Evolutionary conservation across 1,140 invertebrate species (phyloP), one percentile per base, ranked within the genome.

Genomic region (Apis mellifera): DNA sequence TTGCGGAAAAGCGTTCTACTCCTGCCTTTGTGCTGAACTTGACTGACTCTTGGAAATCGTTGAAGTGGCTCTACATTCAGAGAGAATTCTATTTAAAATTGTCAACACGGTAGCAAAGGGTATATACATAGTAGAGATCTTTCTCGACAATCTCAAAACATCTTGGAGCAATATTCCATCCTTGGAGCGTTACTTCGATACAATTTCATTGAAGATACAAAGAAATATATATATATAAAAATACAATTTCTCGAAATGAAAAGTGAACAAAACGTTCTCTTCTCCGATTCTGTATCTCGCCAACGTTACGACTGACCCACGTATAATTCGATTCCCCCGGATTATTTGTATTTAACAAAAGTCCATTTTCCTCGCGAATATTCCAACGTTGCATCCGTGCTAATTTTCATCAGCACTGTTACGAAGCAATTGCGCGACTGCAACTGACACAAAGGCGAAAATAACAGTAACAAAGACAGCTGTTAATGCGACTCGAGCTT

Each of bases 351-450:
- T 59, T 21, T 21, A 54, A 60, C 68, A 32, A 32, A 78, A 71
- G 59, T 57, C 72, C 21, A 15, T 78, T 52, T 60, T 54, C 48
- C 19, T 17, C 7, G 23, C 26, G 66, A 12, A 21, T 26, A 62
- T 52, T 52, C 54, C 32, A 78, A 78, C 32, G n/a, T 78, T 55
- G 66, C 76, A 32, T 21, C 42, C 42, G 69, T 42, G 32, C 48
- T 79, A 78, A 79, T 79, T 79, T 79, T 74, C 60, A 65, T 73
- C 60, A 15, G 59, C 1, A n/a, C 21, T 7, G 52, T 12, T 11
- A 13, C 21, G 21, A 4, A 54, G 64, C 21, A 23, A 55, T 21
- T 21, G 21, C 8, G n/a, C 60, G n/a, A 8, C 23, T 32, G 69
- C 50, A 48, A 73, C 32, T 26, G 59, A n/a, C 21, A 55, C 60